Percentiles rank a stretch among this genome's conserved stretches.
Evolutionary conservation across 2,888 invertebrate species (phyloP).

Genomic region (Perizoma flavofasciatum): DNA sequence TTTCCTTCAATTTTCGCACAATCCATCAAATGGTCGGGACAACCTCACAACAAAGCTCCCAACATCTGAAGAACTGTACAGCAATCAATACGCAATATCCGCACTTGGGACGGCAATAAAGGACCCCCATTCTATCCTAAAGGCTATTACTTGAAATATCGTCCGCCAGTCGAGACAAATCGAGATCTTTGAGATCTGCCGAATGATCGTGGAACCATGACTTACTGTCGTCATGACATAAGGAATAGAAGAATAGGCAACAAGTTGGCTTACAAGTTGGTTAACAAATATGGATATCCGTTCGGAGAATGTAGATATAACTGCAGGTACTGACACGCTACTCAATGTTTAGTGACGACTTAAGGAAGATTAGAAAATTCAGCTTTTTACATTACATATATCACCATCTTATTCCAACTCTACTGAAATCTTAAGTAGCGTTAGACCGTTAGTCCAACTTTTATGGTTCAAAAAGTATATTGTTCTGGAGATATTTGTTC

Average conservation of each 20-base stretch:
- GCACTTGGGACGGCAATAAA: slow-evolving; percentile 29
- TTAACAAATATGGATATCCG: not conserved
- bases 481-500: no score
- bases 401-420: no score
- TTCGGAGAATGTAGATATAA: no score
- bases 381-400: no score
- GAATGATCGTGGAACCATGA: slow-evolving; percentile 57
- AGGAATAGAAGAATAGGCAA: slow-evolving; percentile 1
- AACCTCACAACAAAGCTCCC: not conserved
- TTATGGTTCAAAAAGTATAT: no score
- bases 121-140: slow-evolving; percentile 13
- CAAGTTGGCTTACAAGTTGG: not conserved
- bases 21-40: no score
- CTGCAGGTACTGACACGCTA: no score
- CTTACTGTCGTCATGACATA: slow-evolving; percentile 49
- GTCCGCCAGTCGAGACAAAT: slow-evolving; percentile 58
- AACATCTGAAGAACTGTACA: slow-evolving; percentile 9
- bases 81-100: slow-evolving; percentile 29
- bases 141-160: slow-evolving; percentile 58
- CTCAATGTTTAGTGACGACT: no score
- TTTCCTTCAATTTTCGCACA: not conserved
- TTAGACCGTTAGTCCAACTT: no score
- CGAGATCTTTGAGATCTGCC: slow-evolving; percentile 61
- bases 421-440: no score
- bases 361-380: no score